Conservation (phyloP, 2,113 vertebrate species). For the Camelus dromedarius region DNA sequence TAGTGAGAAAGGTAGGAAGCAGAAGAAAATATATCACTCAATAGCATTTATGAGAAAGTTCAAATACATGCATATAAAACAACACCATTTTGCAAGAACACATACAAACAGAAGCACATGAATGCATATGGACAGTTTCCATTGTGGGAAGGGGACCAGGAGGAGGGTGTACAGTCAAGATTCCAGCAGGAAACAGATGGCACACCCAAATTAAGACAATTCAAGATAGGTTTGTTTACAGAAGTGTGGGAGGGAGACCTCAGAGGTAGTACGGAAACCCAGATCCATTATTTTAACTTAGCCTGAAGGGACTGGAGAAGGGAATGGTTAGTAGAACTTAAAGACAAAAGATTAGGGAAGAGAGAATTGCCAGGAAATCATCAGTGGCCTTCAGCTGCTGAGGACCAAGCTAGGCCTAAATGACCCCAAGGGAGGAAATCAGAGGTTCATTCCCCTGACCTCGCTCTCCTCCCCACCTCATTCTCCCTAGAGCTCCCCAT, state of each 20-base stretch:
- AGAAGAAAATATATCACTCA: background rate
- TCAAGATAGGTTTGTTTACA: background rate
- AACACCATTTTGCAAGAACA: background rate
- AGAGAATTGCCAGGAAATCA: background rate
- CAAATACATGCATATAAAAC: background rate
- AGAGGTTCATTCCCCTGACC: background rate
- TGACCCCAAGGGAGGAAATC: background rate
- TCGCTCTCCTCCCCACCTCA: background rate
- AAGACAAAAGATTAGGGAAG: background rate
- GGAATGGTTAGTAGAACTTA: background rate
- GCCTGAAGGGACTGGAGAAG: too few species aligned
- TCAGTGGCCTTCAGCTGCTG: background rate
- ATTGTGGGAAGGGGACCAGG: background rate
- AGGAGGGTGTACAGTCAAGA: background rate
- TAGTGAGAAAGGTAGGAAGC: conserved; percentile 53
- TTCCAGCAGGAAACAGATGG: background rate
- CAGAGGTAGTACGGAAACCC: background rate
- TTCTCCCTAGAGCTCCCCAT: background rate
- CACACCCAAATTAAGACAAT: background rate
- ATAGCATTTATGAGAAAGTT: conserved; percentile 32
- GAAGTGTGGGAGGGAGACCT: background rate
- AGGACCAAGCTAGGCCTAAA: background rate
- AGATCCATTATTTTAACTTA: background rate
- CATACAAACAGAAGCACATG: background rate
- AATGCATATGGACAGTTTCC: background rate